Percentiles rank a stretch among this genome's conserved stretches.
These are phyloP conservation scores for Darevskia nairensis DNA, from an alignment of 2,797 vertebrate genomes.

Conservation along the genomic window DNA sequence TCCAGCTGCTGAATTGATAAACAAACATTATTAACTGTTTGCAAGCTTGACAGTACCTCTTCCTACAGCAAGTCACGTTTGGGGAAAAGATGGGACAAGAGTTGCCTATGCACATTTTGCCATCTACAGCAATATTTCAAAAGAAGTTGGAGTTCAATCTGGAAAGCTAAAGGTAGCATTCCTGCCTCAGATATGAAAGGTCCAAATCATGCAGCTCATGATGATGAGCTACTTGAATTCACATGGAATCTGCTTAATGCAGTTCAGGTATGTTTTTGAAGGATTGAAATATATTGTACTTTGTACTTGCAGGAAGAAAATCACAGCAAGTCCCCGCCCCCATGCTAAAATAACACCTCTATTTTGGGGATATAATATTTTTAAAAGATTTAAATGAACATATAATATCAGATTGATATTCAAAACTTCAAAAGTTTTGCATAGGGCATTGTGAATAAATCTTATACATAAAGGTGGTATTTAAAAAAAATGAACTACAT, in stretches of 20 bases:
- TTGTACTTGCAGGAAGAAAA: constrained; percentile 9
- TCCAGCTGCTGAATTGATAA: constrained; percentile 34
- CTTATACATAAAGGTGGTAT: background rate
- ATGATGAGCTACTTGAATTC: background rate
- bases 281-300: background rate
- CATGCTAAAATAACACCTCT: accelerated
- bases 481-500: background rate
- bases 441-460: accelerated
- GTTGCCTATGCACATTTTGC: background rate
- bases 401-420: background rate
- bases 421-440: background rate
- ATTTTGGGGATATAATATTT: no score
- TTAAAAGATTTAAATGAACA: background rate
- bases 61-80: background rate
- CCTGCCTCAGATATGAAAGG: background rate
- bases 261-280: background rate
- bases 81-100: background rate
- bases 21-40: constrained; percentile 6
- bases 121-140: background rate
- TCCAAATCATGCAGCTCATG: background rate
- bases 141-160: background rate
- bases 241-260: no score
- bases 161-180: background rate
- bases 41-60: background rate
- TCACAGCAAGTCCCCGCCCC: background rate